Percentiles rank a stretch among this genome's conserved stretches.
These are phyloP conservation scores for Protosalanx chinensis DNA, from an alignment of 2,797 vertebrate genomes.

Conservation along the genomic window DNA sequence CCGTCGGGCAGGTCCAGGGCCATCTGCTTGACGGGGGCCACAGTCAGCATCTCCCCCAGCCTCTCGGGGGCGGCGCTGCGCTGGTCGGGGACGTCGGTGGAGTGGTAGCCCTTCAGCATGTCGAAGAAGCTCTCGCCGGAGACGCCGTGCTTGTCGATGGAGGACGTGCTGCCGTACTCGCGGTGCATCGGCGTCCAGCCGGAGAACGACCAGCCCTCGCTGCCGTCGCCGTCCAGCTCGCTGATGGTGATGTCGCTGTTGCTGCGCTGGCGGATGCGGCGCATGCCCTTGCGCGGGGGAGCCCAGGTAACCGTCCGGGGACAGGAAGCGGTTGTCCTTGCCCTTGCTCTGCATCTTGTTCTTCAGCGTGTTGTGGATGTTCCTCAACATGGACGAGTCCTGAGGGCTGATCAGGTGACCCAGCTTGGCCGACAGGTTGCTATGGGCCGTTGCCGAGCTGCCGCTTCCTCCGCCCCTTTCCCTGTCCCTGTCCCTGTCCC, in stretches of 20 bases:
- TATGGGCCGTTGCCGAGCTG: constrained; percentile 78
- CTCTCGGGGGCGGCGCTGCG: constrained; percentile 84
- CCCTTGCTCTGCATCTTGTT: constrained; percentile 87
- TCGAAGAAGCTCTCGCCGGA: constrained; percentile 97
- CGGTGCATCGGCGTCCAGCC: constrained; percentile 94
- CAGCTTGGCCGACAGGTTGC: constrained; percentile 92
- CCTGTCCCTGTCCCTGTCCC: constrained; percentile 44
- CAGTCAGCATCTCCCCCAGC: constrained; percentile 86
- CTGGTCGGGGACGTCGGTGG: constrained; percentile 75
- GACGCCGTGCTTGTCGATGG: constrained; percentile 95
- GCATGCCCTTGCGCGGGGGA: constrained; percentile 94
- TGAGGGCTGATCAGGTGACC: constrained; percentile 90
- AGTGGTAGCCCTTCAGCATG: constrained; percentile 92
- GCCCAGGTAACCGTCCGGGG: constrained; percentile 90
- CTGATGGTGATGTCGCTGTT: constrained; percentile 98
- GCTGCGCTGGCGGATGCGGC: constrained; percentile 94
- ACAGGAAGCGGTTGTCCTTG: constrained; percentile 94
- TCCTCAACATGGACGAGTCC: constrained; percentile 96
- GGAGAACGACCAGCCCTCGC: constrained; percentile 94
- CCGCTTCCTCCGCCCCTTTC: constrained; percentile 31
- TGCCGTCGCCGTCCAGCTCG: constrained; percentile 90
- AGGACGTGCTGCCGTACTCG: constrained; percentile 97
- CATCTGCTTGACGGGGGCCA: constrained; percentile 85
- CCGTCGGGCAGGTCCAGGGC: constrained; percentile 93
- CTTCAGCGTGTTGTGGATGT: constrained; percentile 95